Evolutionary conservation across 1,140 invertebrate species (phyloP).

Genomic region (Anadara kagoshimensis): DNA sequence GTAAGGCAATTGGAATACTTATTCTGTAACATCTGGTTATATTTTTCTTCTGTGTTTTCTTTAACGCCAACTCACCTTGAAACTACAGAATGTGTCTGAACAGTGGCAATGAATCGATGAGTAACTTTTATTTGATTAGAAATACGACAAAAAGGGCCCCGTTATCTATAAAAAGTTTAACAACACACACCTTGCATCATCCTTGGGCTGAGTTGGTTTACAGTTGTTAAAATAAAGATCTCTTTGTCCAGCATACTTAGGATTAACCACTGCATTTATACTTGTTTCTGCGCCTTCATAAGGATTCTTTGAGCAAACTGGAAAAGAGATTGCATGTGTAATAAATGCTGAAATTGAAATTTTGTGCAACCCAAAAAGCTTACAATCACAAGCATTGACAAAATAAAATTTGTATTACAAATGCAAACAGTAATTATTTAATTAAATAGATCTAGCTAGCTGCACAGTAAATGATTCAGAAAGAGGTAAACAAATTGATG

Average conservation of each 20-base stretch:
- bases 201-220: slow-evolving; percentile 3
- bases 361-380: background rate
- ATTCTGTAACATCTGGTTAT: too few species aligned
- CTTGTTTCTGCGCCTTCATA: slow-evolving; percentile 13
- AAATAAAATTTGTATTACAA: background rate
- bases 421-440: background rate
- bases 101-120: too few species aligned
- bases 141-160: too few species aligned
- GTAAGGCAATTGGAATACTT: too few species aligned
- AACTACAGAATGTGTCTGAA: too few species aligned
- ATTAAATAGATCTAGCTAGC: too few species aligned
- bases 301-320: slow-evolving; percentile 2
- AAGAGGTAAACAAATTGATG: too few species aligned
- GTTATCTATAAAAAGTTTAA: background rate
- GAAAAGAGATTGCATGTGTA: background rate
- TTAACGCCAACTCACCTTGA: too few species aligned
- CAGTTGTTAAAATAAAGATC: slow-evolving; percentile 22
- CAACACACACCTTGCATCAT: background rate
- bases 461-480: too few species aligned
- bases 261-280: slow-evolving; percentile 23
- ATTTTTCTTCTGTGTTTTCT: too few species aligned
- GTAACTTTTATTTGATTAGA: too few species aligned
- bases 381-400: background rate
- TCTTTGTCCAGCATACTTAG: slow-evolving; percentile 11
- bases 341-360: background rate